These are phyloP conservation scores for Acanthurus lineatus DNA, from an alignment of 2,797 vertebrate species.

Conservation along the genomic window DNA sequence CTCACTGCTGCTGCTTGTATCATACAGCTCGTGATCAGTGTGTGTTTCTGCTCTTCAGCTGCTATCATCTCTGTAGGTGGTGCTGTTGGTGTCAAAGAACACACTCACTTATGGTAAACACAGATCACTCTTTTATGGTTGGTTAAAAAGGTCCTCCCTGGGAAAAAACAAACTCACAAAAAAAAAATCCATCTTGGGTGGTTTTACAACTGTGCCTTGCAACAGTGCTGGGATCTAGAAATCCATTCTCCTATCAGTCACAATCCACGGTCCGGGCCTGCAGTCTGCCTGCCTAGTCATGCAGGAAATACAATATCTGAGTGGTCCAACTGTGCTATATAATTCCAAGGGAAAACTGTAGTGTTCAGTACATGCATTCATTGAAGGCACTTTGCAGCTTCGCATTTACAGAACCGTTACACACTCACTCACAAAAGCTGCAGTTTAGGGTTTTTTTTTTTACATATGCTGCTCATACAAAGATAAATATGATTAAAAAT, in stretches of 20 bases:
- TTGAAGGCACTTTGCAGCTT: slow-evolving; percentile 27
- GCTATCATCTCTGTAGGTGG: slow-evolving; percentile 18
- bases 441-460: background rate
- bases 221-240: slow-evolving; percentile 35
- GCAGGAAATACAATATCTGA: slow-evolving; percentile 66
- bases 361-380: slow-evolving; percentile 29
- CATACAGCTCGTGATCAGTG: slow-evolving; percentile 21
- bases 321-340: slow-evolving; percentile 38
- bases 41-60: slow-evolving; percentile 6
- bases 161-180: slow-evolving; percentile 12
- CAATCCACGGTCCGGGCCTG: slow-evolving; percentile 30
- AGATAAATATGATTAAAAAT: background rate
- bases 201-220: slow-evolving; percentile 26
- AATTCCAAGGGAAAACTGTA: slow-evolving; percentile 26
- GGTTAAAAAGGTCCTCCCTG: background rate
- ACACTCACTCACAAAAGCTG: background rate
- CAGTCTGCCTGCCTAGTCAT: slow-evolving; percentile 53
- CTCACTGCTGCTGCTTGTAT: slow-evolving; percentile 28
- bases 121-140: slow-evolving; percentile 31
- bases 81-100: slow-evolving; percentile 35
- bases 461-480: slow-evolving; percentile 4
- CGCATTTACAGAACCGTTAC: background rate
- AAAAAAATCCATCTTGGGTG: slow-evolving; percentile 35
- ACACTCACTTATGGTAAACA: slow-evolving; percentile 28
- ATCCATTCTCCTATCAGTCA: slow-evolving; percentile 48